Evolutionary conservation across 2,888 invertebrate genomes (phyloP).

Genomic region (Cylindroiulus punctatus): DNA sequence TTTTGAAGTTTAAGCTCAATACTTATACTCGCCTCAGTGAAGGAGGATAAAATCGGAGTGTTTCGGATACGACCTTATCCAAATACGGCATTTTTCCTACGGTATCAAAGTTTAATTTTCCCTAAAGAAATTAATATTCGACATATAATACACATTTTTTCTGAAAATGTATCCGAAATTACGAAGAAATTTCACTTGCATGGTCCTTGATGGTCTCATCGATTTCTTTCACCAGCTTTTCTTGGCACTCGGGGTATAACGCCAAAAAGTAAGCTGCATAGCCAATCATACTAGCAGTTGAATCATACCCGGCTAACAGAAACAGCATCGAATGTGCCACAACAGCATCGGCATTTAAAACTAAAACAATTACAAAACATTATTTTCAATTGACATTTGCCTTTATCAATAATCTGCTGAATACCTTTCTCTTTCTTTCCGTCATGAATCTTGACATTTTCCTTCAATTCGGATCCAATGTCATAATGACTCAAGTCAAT

Average conservation of each 20-base stretch:
- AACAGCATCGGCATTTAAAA: conserved; percentile 43
- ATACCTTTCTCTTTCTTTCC: not conserved
- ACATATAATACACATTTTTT: no score
- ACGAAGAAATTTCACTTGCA: not conserved
- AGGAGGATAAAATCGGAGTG: conserved; percentile 72
- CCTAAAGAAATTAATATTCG: conserved; percentile 59
- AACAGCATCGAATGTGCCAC: conserved; percentile 52
- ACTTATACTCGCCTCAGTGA: conserved; percentile 65
- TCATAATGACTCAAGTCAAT: not conserved
- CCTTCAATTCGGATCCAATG: not conserved
- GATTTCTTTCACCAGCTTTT: conserved; percentile 48
- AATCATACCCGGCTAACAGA: conserved; percentile 53
- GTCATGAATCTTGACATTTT: not conserved
- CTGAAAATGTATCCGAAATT: not conserved
- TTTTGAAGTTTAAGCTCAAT: not conserved
- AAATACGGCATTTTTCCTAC: conserved; percentile 69
- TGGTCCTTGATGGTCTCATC: conserved; percentile 34
- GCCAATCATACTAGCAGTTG: conserved; percentile 29
- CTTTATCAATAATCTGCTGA: no score
- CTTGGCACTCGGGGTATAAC: conserved; percentile 52
- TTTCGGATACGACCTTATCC: conserved; percentile 72
- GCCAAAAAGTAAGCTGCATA: conserved; percentile 50
- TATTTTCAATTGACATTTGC: no score
- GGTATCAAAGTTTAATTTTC: conserved; percentile 70
- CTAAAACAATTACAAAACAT: conserved; percentile 21